phyloP scores from a whole-genome alignment of 2,113 vertebrate species.

The Tetraodon nigroviridis region DNA sequence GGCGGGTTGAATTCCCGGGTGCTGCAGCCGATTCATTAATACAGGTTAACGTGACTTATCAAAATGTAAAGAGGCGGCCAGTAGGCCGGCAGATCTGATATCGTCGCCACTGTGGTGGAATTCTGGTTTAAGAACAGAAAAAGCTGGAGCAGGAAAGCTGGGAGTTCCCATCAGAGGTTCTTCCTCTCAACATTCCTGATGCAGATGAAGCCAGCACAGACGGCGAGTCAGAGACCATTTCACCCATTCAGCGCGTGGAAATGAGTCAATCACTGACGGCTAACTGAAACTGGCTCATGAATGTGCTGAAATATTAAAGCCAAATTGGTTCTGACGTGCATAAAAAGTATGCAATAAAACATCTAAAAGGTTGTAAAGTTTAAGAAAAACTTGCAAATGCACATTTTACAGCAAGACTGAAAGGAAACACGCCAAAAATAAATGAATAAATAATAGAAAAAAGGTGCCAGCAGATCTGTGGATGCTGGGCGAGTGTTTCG shows the following conservation, averaged over 20 bases:
- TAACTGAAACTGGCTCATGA: neutral
- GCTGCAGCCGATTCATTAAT: too few species aligned
- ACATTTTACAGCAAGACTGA: neutral
- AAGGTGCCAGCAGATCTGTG: too few species aligned
- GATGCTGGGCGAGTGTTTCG: too few species aligned
- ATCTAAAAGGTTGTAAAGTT: neutral
- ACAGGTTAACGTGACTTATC: too few species aligned
- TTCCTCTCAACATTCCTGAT: constrained; percentile 4
- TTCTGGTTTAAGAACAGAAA: constrained; percentile 1
- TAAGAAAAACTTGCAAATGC: neutral
- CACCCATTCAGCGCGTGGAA: constrained; percentile 1
- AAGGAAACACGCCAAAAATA: too few species aligned
- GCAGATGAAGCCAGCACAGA: neutral
- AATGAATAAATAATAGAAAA: too few species aligned
- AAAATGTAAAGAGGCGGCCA: too few species aligned
- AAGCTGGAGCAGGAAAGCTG: too few species aligned
- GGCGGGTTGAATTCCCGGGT: too few species aligned
- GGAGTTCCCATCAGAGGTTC: neutral
- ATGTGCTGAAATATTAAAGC: neutral
- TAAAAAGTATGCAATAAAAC: neutral
- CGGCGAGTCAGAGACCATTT: neutral
- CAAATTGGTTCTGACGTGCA: neutral
- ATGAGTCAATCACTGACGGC: constrained; percentile 7
- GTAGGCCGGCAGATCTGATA: too few species aligned
- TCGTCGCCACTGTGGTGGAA: too few species aligned